Conservation (phyloP, 1,140 invertebrate species). For the Pseudoatta argentina region DNA sequence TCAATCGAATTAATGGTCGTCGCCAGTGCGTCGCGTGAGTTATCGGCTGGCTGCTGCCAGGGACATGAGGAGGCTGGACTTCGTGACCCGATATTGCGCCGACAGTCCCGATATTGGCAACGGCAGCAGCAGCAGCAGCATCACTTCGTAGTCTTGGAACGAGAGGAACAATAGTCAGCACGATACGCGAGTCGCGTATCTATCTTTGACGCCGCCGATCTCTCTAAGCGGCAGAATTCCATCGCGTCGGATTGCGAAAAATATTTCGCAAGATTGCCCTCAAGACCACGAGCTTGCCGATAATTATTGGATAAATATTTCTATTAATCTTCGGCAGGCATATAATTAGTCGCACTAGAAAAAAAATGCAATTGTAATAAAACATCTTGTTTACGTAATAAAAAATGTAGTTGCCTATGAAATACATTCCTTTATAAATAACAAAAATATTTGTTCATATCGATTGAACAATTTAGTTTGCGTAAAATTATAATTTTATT, state of each 20-base stretch:
- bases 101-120: slow-evolving; percentile 77
- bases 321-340: neutral
- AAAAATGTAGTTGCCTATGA: too few relatives aligned
- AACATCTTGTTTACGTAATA: too few relatives aligned
- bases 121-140: slow-evolving; percentile 23
- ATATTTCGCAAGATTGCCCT: neutral
- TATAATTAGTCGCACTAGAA: neutral
- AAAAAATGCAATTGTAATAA: too few relatives aligned
- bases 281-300: neutral
- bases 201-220: slow-evolving; percentile 67
- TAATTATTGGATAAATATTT: neutral
- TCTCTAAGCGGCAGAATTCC: slow-evolving; percentile 35
- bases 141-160: slow-evolving; percentile 68
- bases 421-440: too few relatives aligned
- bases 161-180: slow-evolving; percentile 73
- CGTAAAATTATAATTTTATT: too few relatives aligned
- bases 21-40: slow-evolving; percentile 77
- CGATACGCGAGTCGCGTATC: slow-evolving; percentile 35
- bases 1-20: slow-evolving; percentile 68
- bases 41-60: slow-evolving; percentile 79
- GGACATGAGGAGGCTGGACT: slow-evolving; percentile 69
- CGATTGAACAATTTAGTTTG: too few relatives aligned
- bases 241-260: neutral
- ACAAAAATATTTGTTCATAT: too few relatives aligned
- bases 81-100: slow-evolving; percentile 78